phyloP scores from a whole-genome alignment of 2,113 vertebrate genomes.

The Grantiella picta region DNA sequence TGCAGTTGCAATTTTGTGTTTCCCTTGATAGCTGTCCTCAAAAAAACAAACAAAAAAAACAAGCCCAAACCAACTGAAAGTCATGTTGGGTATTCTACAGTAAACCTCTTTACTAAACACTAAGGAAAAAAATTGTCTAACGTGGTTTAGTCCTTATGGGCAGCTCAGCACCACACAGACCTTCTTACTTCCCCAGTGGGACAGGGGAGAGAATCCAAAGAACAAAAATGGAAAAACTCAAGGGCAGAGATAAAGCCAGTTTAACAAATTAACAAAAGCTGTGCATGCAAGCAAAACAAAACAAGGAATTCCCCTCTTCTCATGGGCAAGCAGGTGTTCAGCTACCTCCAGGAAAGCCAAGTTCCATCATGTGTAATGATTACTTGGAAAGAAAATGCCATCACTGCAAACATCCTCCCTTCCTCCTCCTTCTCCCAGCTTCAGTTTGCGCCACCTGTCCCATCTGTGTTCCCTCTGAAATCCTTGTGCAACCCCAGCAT shows the following conservation, averaged over 20 bases:
- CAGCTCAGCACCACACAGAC: neutral
- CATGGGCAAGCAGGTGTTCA: fast-evolving
- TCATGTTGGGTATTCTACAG: neutral
- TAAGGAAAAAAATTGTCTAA: neutral
- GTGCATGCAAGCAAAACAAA: neutral
- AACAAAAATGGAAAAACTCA: neutral
- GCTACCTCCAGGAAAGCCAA: neutral
- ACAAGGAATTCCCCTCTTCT: neutral
- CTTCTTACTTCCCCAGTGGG: fast-evolving
- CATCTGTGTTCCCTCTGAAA: neutral
- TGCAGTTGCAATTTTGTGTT: neutral
- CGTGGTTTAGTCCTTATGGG: fast-evolving
- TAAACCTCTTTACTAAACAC: neutral
- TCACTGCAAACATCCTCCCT: fast-evolving
- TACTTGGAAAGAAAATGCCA: fast-evolving
- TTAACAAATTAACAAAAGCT: neutral
- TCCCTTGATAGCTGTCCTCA: neutral
- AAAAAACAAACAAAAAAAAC: neutral
- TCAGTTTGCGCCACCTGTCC: neutral
- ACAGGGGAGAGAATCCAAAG: neutral
- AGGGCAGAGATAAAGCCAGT: neutral
- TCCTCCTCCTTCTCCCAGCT: neutral
- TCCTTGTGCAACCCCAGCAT: neutral
- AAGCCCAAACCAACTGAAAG: neutral
- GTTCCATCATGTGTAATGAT: fast-evolving